Conservation (phyloP, 2,888 invertebrate species). For the Machimus rusticus region DNA sequence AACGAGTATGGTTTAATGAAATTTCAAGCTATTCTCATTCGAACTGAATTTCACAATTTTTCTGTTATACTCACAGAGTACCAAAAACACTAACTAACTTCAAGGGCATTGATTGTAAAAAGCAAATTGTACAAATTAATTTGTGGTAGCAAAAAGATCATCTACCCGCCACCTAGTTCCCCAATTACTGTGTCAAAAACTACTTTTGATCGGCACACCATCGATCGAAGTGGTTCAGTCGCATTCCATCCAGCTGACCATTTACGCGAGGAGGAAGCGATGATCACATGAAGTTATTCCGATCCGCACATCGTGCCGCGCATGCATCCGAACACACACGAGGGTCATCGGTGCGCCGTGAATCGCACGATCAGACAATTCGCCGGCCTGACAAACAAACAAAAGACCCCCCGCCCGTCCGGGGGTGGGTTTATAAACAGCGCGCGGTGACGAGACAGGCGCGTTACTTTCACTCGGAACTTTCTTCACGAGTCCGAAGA, state of each 20-base stretch:
- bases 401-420: not conserved
- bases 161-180: not conserved
- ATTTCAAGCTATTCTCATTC: not conserved
- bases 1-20: not conserved
- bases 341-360: not conserved
- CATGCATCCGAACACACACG: not conserved
- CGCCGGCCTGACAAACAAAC: not conserved
- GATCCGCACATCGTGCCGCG: not conserved
- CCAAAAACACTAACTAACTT: not conserved
- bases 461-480: constrained; percentile 17
- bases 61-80: not conserved
- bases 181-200: not conserved
- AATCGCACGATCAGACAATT: not conserved
- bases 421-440: not conserved
- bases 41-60: not conserved
- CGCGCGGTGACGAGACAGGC: not conserved
- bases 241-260: not conserved
- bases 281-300: not conserved
- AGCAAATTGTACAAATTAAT: not conserved
- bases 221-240: not conserved
- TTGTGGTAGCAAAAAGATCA: not conserved
- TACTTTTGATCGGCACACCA: not conserved
- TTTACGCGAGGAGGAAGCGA: not conserved
- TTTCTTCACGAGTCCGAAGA: constrained; percentile 6
- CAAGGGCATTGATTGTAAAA: not conserved